Evolutionary conservation across 2,113 vertebrate genomes (phyloP), one percentile per base, ranked within the genome.

Genomic region (Rattus rattus): DNA sequence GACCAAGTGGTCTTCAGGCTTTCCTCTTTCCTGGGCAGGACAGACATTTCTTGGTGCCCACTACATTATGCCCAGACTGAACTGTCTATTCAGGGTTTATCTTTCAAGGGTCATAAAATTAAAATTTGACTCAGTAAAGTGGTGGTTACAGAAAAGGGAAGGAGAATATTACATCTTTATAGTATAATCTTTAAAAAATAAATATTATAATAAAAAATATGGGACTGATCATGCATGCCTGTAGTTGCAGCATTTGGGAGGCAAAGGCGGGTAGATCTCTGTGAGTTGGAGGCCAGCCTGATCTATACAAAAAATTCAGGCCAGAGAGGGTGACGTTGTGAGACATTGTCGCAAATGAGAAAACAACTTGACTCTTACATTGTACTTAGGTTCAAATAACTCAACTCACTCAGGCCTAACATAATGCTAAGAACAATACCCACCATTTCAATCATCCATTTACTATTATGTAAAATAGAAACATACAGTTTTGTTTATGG

Each of bases 31-130:
- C 83, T 79, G 80, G 95, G 39, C 80, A 93, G 92, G 88, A 92
- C 95, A 92, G 84, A 90, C 54, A 61, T 88, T 94, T 94, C 97
- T 96, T 94, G 91, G 88, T 96, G 90, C 90, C 7, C 3, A 76
- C 93, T 90, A 90, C 86, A 95, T 92, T 77, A 79, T 94, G 75
- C 81, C 70, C 0, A 28, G 87, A 95, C 91, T 91, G 52, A 96
- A 95, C 93, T 89, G 52, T 81, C 95, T 92, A 93, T 61, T 77
- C 87, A 93, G 94, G 47, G 96, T 92, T 2, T 87, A 24, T 63
- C 88, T 91, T 94, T 88, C 96, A 96, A 97, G 96, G 97, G 97
- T 97, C 97, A 77, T 96, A 93, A 20, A 4, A 70, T 92, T 69
- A 95, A 86, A 63, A 49, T 90, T 33, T 86, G 3, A 89, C 47